Conservation (phyloP, 2,888 invertebrate genomes). For the Stratiomys singularior region DNA sequence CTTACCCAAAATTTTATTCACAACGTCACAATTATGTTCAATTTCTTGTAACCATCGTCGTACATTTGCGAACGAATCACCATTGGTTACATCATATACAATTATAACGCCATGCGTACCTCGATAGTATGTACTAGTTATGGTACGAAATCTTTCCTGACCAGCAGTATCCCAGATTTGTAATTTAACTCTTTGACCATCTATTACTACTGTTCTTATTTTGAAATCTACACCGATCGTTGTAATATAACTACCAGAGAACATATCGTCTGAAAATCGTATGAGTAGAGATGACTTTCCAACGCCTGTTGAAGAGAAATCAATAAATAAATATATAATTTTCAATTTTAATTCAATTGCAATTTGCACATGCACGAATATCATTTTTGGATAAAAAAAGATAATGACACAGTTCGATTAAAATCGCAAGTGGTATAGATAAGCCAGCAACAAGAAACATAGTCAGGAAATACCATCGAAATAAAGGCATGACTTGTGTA, state of each 20-base stretch:
- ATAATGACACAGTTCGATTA: too few species aligned
- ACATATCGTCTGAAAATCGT: constrained; percentile 98
- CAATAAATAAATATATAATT: too few species aligned
- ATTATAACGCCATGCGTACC: constrained; percentile 99
- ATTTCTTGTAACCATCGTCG: constrained; percentile 99
- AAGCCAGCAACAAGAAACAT: too few species aligned
- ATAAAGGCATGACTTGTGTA: too few species aligned
- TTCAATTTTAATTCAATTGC: too few species aligned
- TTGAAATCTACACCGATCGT: constrained; percentile 99
- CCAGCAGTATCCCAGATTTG: constrained; percentile 99
- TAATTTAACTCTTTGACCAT: constrained; percentile 90
- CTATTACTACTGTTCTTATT: constrained; percentile 94
- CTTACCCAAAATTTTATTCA: constrained; percentile 94
- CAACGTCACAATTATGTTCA: constrained; percentile 99
- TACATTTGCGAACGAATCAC: constrained; percentile 99
- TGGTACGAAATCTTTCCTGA: constrained; percentile 96
- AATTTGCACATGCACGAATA: too few species aligned
- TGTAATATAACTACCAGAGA: constrained; percentile 97
- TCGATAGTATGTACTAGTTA: constrained; percentile 98
- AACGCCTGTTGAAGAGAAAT: constrained; percentile 73
- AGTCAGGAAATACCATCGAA: too few species aligned
- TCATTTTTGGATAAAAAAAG: too few species aligned
- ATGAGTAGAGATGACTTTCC: constrained; percentile 97
- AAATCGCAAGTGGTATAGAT: too few species aligned
- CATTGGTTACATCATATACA: constrained; percentile 98